These are phyloP conservation scores for Setophaga coronata DNA, from an alignment of 2,113 vertebrate species.

Conservation along the genomic window DNA sequence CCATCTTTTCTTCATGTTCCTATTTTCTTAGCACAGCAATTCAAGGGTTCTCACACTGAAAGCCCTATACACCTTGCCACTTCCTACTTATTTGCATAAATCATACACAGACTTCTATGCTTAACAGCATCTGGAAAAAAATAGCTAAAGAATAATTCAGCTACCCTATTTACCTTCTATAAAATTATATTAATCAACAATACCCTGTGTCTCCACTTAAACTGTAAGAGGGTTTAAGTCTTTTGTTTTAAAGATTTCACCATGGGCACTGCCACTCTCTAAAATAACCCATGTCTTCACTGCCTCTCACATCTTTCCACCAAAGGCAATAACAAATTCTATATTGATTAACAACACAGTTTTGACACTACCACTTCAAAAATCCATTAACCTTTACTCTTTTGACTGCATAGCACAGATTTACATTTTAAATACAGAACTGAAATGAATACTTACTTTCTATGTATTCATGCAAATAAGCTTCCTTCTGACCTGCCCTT, in stretches of 20 bases:
- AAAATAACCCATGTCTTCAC: background rate
- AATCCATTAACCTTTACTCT: slow-evolving; percentile 28
- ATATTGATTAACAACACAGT: background rate
- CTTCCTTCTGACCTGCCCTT: background rate
- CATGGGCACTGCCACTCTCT: background rate
- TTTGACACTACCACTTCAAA: background rate
- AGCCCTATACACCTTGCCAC: background rate
- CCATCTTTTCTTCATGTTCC: background rate
- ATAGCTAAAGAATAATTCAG: background rate
- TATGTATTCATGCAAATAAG: background rate
- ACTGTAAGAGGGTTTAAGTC: background rate
- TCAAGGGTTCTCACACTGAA: background rate
- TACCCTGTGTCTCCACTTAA: background rate
- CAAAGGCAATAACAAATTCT: background rate
- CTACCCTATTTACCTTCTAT: background rate
- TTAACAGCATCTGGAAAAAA: background rate
- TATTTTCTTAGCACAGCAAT: background rate
- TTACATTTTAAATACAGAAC: background rate
- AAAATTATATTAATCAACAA: background rate
- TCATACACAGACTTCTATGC: background rate
- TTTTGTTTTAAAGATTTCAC: background rate
- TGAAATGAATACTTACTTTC: slow-evolving; percentile 3
- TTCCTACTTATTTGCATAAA: background rate
- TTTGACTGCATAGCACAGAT: background rate
- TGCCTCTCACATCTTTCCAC: background rate